Evolutionary conservation across 2,113 vertebrate species (phyloP).

Genomic region (Grallaria varia): DNA sequence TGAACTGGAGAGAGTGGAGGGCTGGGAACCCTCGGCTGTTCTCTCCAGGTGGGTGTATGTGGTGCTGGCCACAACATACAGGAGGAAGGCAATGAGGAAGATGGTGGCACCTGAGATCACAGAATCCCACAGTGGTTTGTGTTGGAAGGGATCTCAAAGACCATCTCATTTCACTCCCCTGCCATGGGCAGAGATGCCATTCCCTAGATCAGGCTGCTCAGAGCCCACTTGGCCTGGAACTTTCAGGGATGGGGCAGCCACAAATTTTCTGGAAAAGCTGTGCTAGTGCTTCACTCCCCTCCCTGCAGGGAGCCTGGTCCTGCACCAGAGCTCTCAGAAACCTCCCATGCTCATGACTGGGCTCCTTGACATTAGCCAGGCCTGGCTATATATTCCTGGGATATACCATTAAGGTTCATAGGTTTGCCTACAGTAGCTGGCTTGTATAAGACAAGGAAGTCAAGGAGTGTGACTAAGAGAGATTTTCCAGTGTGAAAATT

Average conservation of each 20-base stretch:
- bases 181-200: neutral
- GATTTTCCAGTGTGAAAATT: conserved; percentile 42
- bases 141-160: neutral
- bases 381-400: conserved; percentile 7
- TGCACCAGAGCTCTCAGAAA: neutral
- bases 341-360: neutral
- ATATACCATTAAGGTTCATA: conserved; percentile 36
- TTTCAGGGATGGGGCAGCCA: neutral
- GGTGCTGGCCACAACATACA: fast-evolving
- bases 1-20: conserved; percentile 10
- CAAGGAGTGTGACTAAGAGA: neutral
- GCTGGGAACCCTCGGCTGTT: neutral
- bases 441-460: conserved; percentile 35
- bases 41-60: neutral
- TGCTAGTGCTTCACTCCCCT: fast-evolving
- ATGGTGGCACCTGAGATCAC: neutral
- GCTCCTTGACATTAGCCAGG: conserved; percentile 54
- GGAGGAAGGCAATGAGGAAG: neutral
- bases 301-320: neutral
- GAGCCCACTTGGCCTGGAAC: neutral
- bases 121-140: neutral
- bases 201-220: neutral
- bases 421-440: conserved; percentile 44
- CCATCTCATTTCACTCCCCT: fast-evolving
- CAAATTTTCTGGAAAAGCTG: neutral